Evolutionary conservation across 2,888 invertebrate genomes (phyloP).

Genomic region (Lithophane ornitopus): DNA sequence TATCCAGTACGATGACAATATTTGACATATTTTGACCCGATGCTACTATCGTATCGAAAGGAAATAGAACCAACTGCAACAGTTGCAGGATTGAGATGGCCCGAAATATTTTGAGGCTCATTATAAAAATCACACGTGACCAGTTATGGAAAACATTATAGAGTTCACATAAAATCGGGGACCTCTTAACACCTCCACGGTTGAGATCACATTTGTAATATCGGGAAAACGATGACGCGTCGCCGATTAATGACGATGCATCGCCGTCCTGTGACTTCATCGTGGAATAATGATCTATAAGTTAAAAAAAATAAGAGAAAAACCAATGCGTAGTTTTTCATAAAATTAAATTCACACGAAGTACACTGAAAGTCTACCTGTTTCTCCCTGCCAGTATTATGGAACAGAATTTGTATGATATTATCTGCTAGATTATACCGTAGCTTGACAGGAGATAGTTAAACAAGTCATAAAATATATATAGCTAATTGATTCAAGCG

Average conservation of each 20-base stretch:
- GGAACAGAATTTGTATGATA: not conserved
- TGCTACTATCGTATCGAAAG: too few species aligned
- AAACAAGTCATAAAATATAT: not conserved
- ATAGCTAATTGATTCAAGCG: too few species aligned
- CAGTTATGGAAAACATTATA: not conserved
- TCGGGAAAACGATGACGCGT: conserved; percentile 4
- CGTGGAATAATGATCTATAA: not conserved
- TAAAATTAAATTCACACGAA: not conserved
- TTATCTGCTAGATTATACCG: too few species aligned
- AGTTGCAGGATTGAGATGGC: not conserved
- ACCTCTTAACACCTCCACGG: conserved; percentile 19
- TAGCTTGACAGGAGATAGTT: not conserved
- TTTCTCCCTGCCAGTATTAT: too few species aligned
- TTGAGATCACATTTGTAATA: conserved; percentile 38
- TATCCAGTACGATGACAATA: not conserved
- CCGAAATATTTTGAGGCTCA: not conserved
- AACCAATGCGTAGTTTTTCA: not conserved
- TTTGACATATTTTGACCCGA: not conserved
- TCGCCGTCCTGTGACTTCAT: not conserved
- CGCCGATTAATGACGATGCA: conserved; percentile 45
- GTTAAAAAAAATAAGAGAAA: too few species aligned
- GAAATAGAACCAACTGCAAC: not conserved
- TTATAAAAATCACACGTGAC: not conserved
- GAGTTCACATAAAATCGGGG: not conserved
- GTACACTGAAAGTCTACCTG: not conserved